phyloP scores from a whole-genome alignment of 2,113 vertebrate species.

The Aleadryas rufinucha region DNA sequence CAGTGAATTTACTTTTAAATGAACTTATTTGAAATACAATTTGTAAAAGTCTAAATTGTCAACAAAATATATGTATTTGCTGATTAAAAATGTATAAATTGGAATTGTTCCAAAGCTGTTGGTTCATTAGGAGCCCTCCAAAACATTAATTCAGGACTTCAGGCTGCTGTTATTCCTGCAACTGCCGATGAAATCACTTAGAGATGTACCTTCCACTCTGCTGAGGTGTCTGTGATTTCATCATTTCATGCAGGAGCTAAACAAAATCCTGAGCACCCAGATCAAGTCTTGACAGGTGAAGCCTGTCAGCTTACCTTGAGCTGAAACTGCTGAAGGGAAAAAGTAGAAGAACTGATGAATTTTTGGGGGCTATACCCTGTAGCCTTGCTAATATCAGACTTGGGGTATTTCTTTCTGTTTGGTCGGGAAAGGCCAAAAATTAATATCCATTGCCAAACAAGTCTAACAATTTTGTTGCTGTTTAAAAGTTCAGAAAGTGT shows the following conservation, averaged over 20 bases:
- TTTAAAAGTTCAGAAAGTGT: neutral
- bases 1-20: neutral
- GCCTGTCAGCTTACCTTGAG: neutral
- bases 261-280: neutral
- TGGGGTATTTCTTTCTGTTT: neutral
- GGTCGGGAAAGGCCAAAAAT: neutral
- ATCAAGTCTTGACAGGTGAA: slow-evolving; percentile 51
- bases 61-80: neutral
- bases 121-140: neutral
- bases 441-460: neutral
- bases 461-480: neutral
- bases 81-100: neutral
- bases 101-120: neutral
- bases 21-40: neutral
- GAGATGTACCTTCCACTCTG: neutral
- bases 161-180: neutral
- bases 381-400: neutral
- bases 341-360: neutral
- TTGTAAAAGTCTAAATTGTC: neutral
- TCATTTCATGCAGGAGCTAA: neutral
- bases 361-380: neutral
- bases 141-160: neutral
- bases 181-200: slow-evolving; percentile 14
- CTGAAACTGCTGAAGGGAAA: slow-evolving; percentile 7
- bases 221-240: neutral